A percentile compares a stretch with the other conserved stretches of the same genome.
Evolutionary conservation across 1,140 invertebrate species (phyloP).

Genomic region (Zophobas atratus): DNA sequence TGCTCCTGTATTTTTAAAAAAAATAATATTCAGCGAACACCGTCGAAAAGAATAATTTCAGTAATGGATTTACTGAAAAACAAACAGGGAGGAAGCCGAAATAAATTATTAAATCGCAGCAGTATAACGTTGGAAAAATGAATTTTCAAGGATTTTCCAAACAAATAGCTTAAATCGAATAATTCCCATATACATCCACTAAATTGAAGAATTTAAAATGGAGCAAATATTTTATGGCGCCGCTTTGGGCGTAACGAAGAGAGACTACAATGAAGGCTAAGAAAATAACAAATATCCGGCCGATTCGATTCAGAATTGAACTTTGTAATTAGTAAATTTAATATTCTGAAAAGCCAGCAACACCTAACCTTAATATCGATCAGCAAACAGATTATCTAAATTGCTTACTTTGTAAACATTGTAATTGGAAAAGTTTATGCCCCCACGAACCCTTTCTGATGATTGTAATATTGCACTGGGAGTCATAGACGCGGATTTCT

Average conservation of each 20-base stretch:
- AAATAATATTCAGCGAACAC: conserved; percentile 30
- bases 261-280: not conserved
- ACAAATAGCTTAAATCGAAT: conserved; percentile 38
- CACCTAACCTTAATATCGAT: conserved; percentile 59
- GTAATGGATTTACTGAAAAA: conserved; percentile 41
- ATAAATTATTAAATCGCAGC: conserved; percentile 40
- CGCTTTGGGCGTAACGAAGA: conserved; percentile 7
- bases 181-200: conserved; percentile 2
- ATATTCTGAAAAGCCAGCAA: conserved; percentile 56
- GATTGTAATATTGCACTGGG: conserved; percentile 42
- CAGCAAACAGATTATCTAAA: conserved; percentile 64
- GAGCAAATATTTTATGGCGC: conserved; percentile 25
- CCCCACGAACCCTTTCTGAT: conserved; percentile 41
- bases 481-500: conserved; percentile 40
- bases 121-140: conserved; percentile 27
- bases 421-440: conserved; percentile 62
- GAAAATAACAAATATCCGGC: conserved; percentile 51
- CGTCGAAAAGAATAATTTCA: conserved; percentile 35
- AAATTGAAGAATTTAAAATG: conserved; percentile 17
- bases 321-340: conserved; percentile 58
- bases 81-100: conserved; percentile 37
- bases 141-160: conserved; percentile 34
- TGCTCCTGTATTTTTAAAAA: conserved; percentile 22
- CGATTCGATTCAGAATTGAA: conserved; percentile 52
- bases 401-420: conserved; percentile 63